Conservation (phyloP, 2,888 invertebrate genomes). For the Cephus pulcher region DNA sequence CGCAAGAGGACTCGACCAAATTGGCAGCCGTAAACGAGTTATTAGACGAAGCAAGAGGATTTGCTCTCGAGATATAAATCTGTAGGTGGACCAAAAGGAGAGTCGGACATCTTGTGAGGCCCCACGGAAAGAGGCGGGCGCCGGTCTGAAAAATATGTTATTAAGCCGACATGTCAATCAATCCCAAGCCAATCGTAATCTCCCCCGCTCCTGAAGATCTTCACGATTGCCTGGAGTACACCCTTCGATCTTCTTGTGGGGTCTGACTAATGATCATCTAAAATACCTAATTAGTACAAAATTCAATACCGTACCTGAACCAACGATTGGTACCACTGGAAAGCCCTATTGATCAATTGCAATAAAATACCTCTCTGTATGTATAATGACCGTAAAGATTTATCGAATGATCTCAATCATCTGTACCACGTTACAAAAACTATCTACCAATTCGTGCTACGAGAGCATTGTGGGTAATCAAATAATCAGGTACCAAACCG, state of each 20-base stretch:
- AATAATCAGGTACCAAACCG: not conserved
- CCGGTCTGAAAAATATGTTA: constrained; percentile 33
- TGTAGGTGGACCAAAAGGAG: constrained; percentile 17
- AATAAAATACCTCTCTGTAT: not conserved
- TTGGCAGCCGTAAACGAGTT: constrained; percentile 29
- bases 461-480: not conserved
- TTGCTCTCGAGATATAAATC: constrained; percentile 19
- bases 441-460: not conserved
- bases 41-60: constrained; percentile 32
- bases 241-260: constrained; percentile 30
- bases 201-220: constrained; percentile 12
- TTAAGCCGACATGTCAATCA: constrained; percentile 43
- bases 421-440: not conserved
- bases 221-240: not conserved
- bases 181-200: constrained; percentile 29
- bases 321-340: not conserved
- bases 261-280: constrained; percentile 40
- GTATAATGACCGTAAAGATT: not conserved
- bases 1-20: constrained; percentile 9
- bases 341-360: not conserved
- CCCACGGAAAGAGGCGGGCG: constrained; percentile 29
- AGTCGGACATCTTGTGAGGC: constrained; percentile 17
- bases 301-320: not conserved
- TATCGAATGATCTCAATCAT: not conserved
- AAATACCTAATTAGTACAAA: constrained; percentile 45